phyloP scores from a whole-genome alignment of 53 echinoderm and acorn worm species.

The Astropecten irregularis region DNA sequence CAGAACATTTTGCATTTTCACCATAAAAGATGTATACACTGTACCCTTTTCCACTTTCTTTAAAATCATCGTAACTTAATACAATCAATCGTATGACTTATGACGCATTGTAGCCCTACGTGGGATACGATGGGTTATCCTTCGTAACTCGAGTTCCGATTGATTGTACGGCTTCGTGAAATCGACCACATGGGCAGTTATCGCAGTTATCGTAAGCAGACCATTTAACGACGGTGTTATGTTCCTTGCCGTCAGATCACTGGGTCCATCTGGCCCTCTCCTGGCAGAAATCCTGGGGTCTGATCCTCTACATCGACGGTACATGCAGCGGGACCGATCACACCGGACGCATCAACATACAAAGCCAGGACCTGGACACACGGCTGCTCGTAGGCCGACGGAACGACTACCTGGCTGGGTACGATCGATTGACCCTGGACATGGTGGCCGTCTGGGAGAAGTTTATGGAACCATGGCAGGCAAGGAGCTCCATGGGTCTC shows the following conservation, averaged over 20 bases:
- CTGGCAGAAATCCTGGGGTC: constrained; percentile 66
- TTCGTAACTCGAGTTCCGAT: too few relatives aligned
- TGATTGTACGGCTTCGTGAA: too few relatives aligned
- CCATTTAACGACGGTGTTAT: too few relatives aligned
- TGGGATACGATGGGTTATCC: too few relatives aligned
- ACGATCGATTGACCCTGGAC: constrained; percentile 63
- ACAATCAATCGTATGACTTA: too few relatives aligned
- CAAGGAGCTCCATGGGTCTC: constrained; percentile 70
- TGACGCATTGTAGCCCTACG: too few relatives aligned
- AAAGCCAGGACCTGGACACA: constrained; percentile 72
- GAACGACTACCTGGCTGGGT: constrained; percentile 90
- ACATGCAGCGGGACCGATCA: constrained; percentile 55
- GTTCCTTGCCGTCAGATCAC: constrained; percentile 14
- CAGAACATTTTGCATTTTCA: too few relatives aligned
- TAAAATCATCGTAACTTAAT: too few relatives aligned
- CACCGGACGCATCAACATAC: constrained; percentile 61
- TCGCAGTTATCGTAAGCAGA: too few relatives aligned
- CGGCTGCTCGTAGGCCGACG: constrained; percentile 80
- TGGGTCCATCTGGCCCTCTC: constrained; percentile 83
- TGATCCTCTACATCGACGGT: constrained; percentile 78
- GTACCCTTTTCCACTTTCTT: too few relatives aligned
- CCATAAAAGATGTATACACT: too few relatives aligned
- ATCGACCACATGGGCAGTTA: too few relatives aligned
- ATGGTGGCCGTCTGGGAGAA: constrained; percentile 79
- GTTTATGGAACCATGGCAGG: constrained; percentile 82